phyloP scores from a whole-genome alignment of 2,888 invertebrate genomes.

The Calliopum simillimum region DNA sequence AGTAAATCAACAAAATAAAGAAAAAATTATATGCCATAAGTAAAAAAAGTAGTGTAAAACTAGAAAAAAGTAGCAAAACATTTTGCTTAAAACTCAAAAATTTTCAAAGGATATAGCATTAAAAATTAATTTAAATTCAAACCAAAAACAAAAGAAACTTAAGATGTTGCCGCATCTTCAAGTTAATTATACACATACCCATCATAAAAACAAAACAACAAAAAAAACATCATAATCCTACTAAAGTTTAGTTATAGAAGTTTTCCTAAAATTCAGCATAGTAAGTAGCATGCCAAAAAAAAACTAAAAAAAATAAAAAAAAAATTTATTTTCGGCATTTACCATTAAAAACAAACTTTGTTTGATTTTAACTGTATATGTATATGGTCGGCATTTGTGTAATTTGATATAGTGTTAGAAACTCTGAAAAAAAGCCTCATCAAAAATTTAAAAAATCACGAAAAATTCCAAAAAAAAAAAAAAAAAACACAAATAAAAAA shows the following conservation, averaged over 20 bases:
- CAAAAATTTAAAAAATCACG: conserved; percentile 12
- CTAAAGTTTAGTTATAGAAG: neutral
- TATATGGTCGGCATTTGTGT: too few species aligned
- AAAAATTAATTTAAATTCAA: too few species aligned
- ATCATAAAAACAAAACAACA: conserved; percentile 36
- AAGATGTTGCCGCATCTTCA: neutral
- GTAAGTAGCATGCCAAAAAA: conserved; percentile 35
- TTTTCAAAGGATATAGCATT: too few species aligned
- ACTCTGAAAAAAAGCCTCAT: conserved; percentile 11
- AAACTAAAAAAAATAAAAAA: conserved; percentile 40
- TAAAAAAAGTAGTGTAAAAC: neutral
- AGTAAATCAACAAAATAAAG: conserved; percentile 34
- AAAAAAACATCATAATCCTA: neutral
- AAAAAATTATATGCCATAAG: neutral
- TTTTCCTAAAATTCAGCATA: conserved; percentile 14
- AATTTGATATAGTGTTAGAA: neutral
- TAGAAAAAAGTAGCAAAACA: conserved; percentile 26
- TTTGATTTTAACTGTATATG: neutral
- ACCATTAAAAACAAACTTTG: conserved; percentile 21
- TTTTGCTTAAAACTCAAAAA: too few species aligned
- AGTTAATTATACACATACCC: conserved; percentile 40
- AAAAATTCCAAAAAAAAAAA: conserved; percentile 16
- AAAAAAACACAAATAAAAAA: conserved; percentile 39
- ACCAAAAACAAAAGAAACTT: too few species aligned
- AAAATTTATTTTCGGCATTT: conserved; percentile 25